Conservation (phyloP, 2,797 vertebrate genomes). For the Phalloptychus januarius region DNA sequence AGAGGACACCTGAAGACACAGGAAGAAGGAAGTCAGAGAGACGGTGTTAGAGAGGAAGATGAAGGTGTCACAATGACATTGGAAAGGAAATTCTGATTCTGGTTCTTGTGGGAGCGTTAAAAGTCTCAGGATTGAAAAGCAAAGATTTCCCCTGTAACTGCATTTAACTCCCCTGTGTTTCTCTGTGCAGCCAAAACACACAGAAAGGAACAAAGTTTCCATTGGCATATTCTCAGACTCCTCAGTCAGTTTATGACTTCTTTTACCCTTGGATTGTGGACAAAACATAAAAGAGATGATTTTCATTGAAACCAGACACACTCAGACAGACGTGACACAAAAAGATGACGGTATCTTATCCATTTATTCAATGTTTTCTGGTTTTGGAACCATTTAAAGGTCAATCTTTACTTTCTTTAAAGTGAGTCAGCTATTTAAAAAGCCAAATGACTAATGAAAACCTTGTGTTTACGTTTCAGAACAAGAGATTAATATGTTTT, state of each 20-base stretch:
- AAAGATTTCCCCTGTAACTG: slow-evolving; percentile 21
- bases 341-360: background rate
- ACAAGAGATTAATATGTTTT: background rate
- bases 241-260: background rate
- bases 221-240: slow-evolving; percentile 57
- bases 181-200: slow-evolving; percentile 57
- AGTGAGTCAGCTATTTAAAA: background rate
- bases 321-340: background rate
- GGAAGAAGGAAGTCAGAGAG: slow-evolving; percentile 40
- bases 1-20: slow-evolving; percentile 30
- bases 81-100: slow-evolving; percentile 24
- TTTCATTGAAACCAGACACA: background rate
- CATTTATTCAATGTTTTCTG: background rate
- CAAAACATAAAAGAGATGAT: background rate
- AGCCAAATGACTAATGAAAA: background rate
- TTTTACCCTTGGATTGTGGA: background rate
- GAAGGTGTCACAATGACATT: slow-evolving; percentile 23
- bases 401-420: background rate
- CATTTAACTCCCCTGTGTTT: slow-evolving; percentile 64
- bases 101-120: slow-evolving; percentile 45
- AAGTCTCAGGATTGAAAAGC: slow-evolving; percentile 24
- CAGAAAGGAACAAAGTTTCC: slow-evolving; percentile 39
- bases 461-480: background rate
- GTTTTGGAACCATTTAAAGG: background rate
- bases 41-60: slow-evolving; percentile 18